Conservation (phyloP, 2,888 invertebrate genomes). For the Drosophila parthenogenetica region DNA sequence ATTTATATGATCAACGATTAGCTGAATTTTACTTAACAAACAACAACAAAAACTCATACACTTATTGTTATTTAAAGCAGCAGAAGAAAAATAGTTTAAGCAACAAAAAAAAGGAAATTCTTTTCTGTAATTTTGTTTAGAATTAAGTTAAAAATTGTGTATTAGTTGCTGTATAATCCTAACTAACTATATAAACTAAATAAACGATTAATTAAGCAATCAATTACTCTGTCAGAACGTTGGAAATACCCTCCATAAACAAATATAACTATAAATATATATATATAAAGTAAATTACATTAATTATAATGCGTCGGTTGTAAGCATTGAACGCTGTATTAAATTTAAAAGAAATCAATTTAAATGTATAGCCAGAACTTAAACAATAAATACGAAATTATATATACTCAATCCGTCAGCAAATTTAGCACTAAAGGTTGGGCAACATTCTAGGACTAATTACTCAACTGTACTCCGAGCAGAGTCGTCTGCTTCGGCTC, state of each 20-base stretch:
- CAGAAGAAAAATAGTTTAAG: constrained; percentile 16
- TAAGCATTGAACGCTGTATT: constrained; percentile 63
- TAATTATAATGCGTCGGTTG: constrained; percentile 59
- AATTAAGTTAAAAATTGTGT: constrained; percentile 42
- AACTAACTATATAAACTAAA: constrained; percentile 1
- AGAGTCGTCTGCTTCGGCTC: constrained; percentile 8
- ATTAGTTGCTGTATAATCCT: constrained; percentile 33
- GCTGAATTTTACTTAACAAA: constrained; percentile 33
- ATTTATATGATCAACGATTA: constrained; percentile 43
- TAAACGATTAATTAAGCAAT: constrained; percentile 12
- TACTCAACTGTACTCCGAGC: constrained; percentile 42
- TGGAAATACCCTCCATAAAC: constrained; percentile 12
- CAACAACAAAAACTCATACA: neutral
- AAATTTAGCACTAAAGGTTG: neutral
- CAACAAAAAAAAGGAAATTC: neutral
- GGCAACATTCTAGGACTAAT: constrained; percentile 12
- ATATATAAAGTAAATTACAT: constrained; percentile 10
- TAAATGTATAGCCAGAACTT: constrained; percentile 33
- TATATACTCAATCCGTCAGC: constrained; percentile 10
- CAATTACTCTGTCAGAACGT: constrained; percentile 5
- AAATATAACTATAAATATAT: constrained; percentile 10
- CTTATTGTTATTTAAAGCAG: constrained; percentile 10
- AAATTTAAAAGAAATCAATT: constrained; percentile 35
- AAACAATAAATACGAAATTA: constrained; percentile 14
- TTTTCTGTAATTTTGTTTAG: constrained; percentile 35